These are phyloP conservation scores for Drosophila demipolita DNA, from an alignment of 2,888 invertebrate genomes.

Conservation along the genomic window DNA sequence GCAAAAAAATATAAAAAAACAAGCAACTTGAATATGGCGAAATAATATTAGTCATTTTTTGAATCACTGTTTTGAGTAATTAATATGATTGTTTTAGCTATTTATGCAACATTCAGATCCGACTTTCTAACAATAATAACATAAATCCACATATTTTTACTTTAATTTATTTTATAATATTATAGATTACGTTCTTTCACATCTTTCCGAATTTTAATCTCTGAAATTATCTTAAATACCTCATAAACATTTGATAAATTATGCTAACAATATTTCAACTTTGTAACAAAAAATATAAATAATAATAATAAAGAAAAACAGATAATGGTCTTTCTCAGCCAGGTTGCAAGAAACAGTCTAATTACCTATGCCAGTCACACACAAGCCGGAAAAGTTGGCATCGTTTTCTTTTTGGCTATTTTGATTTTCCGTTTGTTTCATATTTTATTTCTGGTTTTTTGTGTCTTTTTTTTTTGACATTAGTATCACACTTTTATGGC, in stretches of 20 bases:
- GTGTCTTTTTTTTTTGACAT: conserved; percentile 34
- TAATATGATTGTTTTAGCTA: neutral
- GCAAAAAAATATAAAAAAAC: neutral
- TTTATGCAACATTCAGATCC: neutral
- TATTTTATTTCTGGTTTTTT: conserved; percentile 21
- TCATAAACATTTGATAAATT: neutral
- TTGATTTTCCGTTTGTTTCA: conserved; percentile 12
- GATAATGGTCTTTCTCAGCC: neutral
- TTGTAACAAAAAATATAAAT: neutral
- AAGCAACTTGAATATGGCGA: too few species aligned
- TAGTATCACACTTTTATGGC: conserved; percentile 55
- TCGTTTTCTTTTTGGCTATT: conserved; percentile 19
- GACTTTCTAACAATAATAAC: neutral
- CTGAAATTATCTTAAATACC: neutral
- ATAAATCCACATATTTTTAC: too few species aligned
- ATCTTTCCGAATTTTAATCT: neutral
- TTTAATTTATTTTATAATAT: neutral
- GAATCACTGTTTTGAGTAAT: neutral
- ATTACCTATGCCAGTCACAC: conserved; percentile 74
- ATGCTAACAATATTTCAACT: neutral
- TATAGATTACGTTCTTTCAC: neutral
- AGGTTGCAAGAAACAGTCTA: conserved; percentile 40
- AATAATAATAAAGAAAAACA: neutral
- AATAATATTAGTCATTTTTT: too few species aligned
- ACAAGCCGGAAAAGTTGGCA: conserved; percentile 1